A percentile compares a stretch with the other conserved stretches of the same genome.
Conservation (phyloP, 1,140 invertebrate genomes). For the Dreissena polymorpha region DNA sequence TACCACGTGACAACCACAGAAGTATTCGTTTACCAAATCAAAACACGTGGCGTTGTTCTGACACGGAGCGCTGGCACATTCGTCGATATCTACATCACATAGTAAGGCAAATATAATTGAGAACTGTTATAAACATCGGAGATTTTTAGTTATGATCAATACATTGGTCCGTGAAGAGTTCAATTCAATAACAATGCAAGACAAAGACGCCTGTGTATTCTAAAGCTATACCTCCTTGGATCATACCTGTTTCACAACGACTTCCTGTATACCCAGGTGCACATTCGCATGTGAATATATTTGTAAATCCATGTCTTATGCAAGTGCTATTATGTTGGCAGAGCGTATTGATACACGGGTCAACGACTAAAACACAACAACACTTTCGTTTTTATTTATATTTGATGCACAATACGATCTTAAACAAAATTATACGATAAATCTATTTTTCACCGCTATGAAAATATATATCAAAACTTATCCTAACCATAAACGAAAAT, state of each 20-base stretch:
- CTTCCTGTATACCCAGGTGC: neutral
- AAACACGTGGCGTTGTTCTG: conserved; percentile 35
- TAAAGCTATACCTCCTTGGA: neutral
- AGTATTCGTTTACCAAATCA: conserved; percentile 22
- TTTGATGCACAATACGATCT: too few relatives aligned
- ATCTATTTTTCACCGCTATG: too few relatives aligned
- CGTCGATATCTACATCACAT: conserved; percentile 5
- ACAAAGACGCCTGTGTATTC: neutral
- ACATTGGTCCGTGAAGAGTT: neutral
- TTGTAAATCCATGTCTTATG: neutral
- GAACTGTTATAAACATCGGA: neutral
- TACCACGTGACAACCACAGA: neutral
- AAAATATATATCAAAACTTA: too few relatives aligned
- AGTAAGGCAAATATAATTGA: neutral
- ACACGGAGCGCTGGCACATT: conserved; percentile 21
- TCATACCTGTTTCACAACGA: conserved; percentile 14
- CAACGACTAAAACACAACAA: neutral
- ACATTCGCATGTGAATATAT: neutral
- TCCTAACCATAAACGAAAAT: too few relatives aligned
- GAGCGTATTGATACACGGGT: neutral
- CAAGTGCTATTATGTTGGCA: neutral
- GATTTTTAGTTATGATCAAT: neutral
- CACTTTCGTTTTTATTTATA: too few relatives aligned
- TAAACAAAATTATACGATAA: too few relatives aligned
- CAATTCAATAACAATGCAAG: neutral